Conservation (phyloP, 2,113 vertebrate species). For the Lasiurus borealis region DNA sequence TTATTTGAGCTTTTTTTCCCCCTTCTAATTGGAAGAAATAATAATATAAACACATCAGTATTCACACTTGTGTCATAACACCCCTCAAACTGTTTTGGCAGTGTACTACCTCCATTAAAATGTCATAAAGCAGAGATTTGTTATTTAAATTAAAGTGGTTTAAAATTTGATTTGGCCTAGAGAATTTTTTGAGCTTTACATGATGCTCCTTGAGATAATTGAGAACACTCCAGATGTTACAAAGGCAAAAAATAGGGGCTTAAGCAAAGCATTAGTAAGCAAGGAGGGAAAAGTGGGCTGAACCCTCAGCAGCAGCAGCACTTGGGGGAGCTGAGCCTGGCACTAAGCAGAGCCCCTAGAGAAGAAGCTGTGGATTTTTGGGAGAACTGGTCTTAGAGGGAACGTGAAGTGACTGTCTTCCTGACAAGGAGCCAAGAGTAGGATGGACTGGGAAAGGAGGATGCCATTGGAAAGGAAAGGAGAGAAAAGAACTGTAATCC, state of each 20-base stretch:
- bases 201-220: neutral
- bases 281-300: neutral
- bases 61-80: neutral
- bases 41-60: neutral
- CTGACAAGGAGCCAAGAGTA: neutral
- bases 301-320: neutral
- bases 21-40: neutral
- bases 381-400: neutral
- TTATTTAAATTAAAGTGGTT: conserved; percentile 47
- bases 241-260: neutral
- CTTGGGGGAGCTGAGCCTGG: neutral
- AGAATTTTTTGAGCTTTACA: conserved; percentile 38
- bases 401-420: neutral
- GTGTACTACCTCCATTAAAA: conserved; percentile 2
- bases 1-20: neutral
- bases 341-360: neutral
- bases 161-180: conserved; percentile 29
- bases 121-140: neutral
- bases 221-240: conserved; percentile 39
- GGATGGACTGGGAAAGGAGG: neutral
- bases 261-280: neutral
- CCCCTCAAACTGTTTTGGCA: conserved; percentile 9
- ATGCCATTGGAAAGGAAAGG: neutral
- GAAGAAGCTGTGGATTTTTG: neutral
- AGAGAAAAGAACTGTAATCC: neutral